Evolutionary conservation across 2,797 vertebrate genomes (phyloP), one percentile per base, ranked within the genome.

Genomic region (Vultur gryphus): DNA sequence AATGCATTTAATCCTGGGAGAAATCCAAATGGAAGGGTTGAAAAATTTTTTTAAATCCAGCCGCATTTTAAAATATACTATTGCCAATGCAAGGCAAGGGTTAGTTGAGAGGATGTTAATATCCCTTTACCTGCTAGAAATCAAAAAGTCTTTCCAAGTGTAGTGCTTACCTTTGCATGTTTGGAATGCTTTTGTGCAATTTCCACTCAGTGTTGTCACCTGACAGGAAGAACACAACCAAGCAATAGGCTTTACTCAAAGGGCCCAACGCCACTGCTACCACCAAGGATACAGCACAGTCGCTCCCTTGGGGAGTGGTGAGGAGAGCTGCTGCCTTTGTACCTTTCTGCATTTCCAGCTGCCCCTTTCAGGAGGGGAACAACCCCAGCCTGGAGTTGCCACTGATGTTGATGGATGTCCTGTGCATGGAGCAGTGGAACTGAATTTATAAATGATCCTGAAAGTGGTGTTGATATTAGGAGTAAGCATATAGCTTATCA

Each of bases 241-340:
- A 71, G 28, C 13, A 20, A 21, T 0, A 24, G 20, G 19, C 39
- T 59, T 18, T 7, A 23, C 13, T 43, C 70, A 20, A 51, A 39
- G 26, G 18, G 9, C 35, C 18, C 49, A 33, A 13, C 0, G 2
- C 5, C 43, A 11, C 41, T 8, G 29, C 14, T 13, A 19, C 21
- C 1, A 3, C 1, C 0, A 59, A 23, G n/a, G 29, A 41, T 11
- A 8, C 35, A 28, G 28, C 16, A 18, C 0, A 0, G 29, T 35
- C 6, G 1, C 2, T 73, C 11, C 71, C 71, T 13, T 18, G 13
- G 31, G 33, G 33, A 55, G 10, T 2, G 10, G 28, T 4, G 7
- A 62, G 16, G 9, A 58, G 26, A 48, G 37, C 51, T 59, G 24
- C 46, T 70, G 49, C 16, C 31, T 37, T 49, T 31, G 28, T 5